Conservation (phyloP, 1,140 invertebrate species). For the Ditylenchus dipsaci region DNA sequence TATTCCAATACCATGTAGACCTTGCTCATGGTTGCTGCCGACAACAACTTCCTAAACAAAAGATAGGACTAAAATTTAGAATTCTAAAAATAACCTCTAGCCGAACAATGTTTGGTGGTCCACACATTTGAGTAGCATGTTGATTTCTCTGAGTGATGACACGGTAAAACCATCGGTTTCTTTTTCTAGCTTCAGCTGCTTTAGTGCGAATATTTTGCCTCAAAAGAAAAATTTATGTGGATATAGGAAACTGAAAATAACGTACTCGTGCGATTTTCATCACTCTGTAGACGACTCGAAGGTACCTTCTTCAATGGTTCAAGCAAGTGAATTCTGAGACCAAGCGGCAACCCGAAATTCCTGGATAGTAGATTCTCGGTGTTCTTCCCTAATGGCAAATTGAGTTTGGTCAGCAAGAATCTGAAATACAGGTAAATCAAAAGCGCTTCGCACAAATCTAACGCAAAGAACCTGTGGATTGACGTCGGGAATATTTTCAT, state of each 20-base stretch:
- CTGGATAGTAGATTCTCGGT: constrained; percentile 53
- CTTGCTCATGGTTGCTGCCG: constrained; percentile 96
- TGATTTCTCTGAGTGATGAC: constrained; percentile 94
- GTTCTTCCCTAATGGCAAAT: too few species aligned
- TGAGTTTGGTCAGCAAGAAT: constrained; percentile 38
- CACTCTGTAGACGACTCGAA: constrained; percentile 90
- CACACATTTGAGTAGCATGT: constrained; percentile 87
- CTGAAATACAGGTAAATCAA: too few species aligned
- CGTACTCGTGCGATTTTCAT: constrained; percentile 80
- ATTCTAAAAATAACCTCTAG: neutral
- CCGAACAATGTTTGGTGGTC: constrained; percentile 93
- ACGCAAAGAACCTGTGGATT: too few species aligned
- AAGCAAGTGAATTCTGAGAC: constrained; percentile 96
- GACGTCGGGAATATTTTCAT: too few species aligned
- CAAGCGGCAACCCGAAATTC: constrained; percentile 76
- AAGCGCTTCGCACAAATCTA: too few species aligned
- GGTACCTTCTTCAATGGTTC: constrained; percentile 98
- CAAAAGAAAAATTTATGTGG: neutral
- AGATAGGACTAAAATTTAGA: constrained; percentile 31
- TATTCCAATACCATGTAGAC: constrained; percentile 99
- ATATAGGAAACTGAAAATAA: neutral
- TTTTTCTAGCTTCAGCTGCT: constrained; percentile 98
- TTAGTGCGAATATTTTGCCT: constrained; percentile 89
- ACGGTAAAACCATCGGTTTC: constrained; percentile 99
- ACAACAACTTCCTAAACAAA: constrained; percentile 95